Base-by-base conservation (phyloP, 2,797 vertebrate species). In the Takifugu rubripes region DNA sequence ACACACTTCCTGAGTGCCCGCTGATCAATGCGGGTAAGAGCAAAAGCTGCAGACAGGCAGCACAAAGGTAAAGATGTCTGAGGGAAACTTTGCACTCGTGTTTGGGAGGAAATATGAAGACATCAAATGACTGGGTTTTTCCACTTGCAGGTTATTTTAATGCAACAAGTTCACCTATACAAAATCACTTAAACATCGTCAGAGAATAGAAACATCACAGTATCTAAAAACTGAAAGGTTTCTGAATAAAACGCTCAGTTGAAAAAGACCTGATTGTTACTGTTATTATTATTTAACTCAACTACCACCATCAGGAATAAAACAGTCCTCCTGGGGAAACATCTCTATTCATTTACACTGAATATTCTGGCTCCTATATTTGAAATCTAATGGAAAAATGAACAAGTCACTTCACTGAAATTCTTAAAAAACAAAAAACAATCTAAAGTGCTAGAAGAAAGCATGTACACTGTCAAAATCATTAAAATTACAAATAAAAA, bases 391-490 rank as follows among this genome's bases (percentile, higher is more conserved):
- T 1, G 6, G 6, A 44, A 44, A 44, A 16, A 16, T n/a, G 1
- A n/a, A 44, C 17, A 44, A 6, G 1, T 8, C n/a, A 44, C 43
- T 17, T 40, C 36, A 40, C 36, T 40, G 36, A 48, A 9, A 7
- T 24, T 48, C 15, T 17, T 25, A 46, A 40, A 54, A 46, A 0
- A 54, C n/a, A 55, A 11, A 24, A 25, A 14, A 46, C 44, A 57
- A 7, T 66, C 78, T 77, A 86, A 90, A 87, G 82, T 88, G 86
- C 86, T 87, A 85, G 64, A 52, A 43, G 12, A 49, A 51, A 70
- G 54, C 6, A 52, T 17, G 44, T 45, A 21, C 16, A 7, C 17
- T 48, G 4, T 12, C 24, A 53, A 56, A 64, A 49, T 49, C 3
- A 55, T 25, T 58, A 74, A 60, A 59, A 69, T 47, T 0, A 52